Conservation (phyloP, 2,797 vertebrate species). For the Bradypodion pumilum region DNA sequence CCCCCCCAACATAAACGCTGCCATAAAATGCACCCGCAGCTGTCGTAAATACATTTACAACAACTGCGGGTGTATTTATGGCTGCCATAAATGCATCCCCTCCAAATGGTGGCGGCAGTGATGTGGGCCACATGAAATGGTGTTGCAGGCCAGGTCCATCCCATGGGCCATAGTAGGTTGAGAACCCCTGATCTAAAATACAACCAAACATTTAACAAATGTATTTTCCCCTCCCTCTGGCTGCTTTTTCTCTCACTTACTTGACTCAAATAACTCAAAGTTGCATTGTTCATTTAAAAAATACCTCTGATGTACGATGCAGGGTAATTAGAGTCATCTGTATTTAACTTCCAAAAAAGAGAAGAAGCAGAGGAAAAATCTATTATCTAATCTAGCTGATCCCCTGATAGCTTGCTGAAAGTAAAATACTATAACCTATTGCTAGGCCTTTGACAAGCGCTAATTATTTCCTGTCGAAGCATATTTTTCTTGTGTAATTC, state of each 20-base stretch:
- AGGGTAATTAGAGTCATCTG: slow-evolving; percentile 76
- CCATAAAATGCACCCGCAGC: no score
- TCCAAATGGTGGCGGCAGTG: no score
- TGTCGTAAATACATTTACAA: no score
- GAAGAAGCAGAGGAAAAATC: slow-evolving; percentile 46
- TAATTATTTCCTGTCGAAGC: slow-evolving; percentile 86
- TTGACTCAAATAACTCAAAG: slow-evolving; percentile 67
- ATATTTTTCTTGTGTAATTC: slow-evolving; percentile 74
- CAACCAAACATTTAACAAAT: neutral
- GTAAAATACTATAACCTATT: slow-evolving; percentile 81
- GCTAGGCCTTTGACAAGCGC: slow-evolving; percentile 81
- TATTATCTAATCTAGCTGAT: slow-evolving; percentile 80
- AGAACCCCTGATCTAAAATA: no score
- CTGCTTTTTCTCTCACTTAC: slow-evolving; percentile 19
- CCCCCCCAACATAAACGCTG: no score
- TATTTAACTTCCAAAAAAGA: slow-evolving; percentile 71
- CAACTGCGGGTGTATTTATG: no score
- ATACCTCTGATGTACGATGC: slow-evolving; percentile 66
- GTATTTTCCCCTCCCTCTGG: neutral
- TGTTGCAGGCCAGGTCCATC: no score
- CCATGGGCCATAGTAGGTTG: no score
- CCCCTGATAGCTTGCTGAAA: slow-evolving; percentile 82
- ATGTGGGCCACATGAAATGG: no score
- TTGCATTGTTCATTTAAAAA: slow-evolving; percentile 62
- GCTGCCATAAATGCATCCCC: no score